Conservation (phyloP, 2,797 vertebrate species). For the Botia kubotai region DNA sequence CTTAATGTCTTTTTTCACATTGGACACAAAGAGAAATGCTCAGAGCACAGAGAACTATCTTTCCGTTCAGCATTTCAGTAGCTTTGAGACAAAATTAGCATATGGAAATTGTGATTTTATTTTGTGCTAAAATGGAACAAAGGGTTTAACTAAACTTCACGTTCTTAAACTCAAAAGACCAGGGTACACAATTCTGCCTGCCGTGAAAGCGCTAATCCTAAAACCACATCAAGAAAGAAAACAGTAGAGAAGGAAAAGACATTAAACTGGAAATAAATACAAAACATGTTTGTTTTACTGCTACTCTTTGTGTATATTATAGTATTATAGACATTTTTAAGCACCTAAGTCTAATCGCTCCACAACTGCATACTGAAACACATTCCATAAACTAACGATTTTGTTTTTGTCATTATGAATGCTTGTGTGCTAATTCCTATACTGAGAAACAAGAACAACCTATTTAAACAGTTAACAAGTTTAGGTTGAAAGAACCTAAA, state of each 20-base stretch:
- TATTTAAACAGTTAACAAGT: no score
- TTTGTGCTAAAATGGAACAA: background rate
- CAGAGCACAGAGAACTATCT: slow-evolving; percentile 73
- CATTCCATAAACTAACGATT: background rate
- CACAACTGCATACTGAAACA: background rate
- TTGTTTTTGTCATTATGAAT: background rate
- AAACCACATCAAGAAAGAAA: background rate
- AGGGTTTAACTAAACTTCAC: background rate
- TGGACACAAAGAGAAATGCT: slow-evolving; percentile 74
- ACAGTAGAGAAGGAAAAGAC: background rate
- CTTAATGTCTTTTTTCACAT: slow-evolving; percentile 75
- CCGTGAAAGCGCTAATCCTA: background rate
- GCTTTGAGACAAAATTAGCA: slow-evolving; percentile 67
- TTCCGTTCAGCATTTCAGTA: slow-evolving; percentile 64
- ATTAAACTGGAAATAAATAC: background rate
- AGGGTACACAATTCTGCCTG: background rate
- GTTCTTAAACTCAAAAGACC: background rate
- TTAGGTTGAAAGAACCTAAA: no score
- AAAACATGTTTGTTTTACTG: background rate
- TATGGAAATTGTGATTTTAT: slow-evolving; percentile 19
- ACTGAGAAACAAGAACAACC: no score
- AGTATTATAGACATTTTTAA: background rate
- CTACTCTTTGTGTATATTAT: background rate
- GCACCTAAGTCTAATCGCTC: background rate
- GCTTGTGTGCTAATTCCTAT: no score